A percentile compares a stretch with the other conserved stretches of the same genome.
Evolutionary conservation across 2,888 invertebrate genomes (phyloP).

Genomic region (Aphodius sticticus): DNA sequence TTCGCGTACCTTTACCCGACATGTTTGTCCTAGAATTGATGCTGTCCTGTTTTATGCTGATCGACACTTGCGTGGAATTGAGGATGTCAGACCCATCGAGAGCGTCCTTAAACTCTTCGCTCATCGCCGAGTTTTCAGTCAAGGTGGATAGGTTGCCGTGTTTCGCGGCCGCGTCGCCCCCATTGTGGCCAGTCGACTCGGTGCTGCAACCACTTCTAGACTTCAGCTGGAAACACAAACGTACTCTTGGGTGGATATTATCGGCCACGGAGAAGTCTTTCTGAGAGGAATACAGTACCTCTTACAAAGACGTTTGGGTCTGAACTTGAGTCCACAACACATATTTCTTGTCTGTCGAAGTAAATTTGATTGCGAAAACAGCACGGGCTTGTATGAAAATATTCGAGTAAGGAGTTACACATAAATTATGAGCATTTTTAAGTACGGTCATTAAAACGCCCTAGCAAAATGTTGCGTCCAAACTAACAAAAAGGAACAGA

Average conservation of each 20-base stretch:
- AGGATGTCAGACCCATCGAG: slow-evolving; percentile 31
- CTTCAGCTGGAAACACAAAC: background rate
- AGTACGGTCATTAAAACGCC: too few species aligned
- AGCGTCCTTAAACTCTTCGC: slow-evolving; percentile 34
- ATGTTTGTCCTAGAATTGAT: slow-evolving; percentile 31
- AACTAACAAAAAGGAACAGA: too few species aligned
- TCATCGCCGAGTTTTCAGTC: slow-evolving; percentile 32
- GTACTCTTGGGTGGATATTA: background rate
- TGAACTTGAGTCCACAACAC: too few species aligned
- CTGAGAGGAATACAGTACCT: background rate
- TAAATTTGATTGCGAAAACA: too few species aligned
- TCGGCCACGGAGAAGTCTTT: background rate
- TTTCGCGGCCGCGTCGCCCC: slow-evolving; percentile 26
- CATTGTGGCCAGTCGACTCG: slow-evolving; percentile 21
- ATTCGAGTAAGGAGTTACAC: too few species aligned
- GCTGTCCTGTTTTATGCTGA: slow-evolving; percentile 30
- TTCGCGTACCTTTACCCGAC: slow-evolving; percentile 26
- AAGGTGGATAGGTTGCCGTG: slow-evolving; percentile 31
- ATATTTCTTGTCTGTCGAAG: too few species aligned
- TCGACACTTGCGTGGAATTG: slow-evolving; percentile 29
- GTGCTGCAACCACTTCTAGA: slow-evolving; percentile 13
- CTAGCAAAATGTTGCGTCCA: too few species aligned
- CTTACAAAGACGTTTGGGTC: too few species aligned
- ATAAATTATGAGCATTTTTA: too few species aligned
- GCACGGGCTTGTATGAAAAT: too few species aligned